These are phyloP conservation scores for Lycocorax pyrrhopterus DNA, from an alignment of 2,113 vertebrate genomes.

Conservation along the genomic window DNA sequence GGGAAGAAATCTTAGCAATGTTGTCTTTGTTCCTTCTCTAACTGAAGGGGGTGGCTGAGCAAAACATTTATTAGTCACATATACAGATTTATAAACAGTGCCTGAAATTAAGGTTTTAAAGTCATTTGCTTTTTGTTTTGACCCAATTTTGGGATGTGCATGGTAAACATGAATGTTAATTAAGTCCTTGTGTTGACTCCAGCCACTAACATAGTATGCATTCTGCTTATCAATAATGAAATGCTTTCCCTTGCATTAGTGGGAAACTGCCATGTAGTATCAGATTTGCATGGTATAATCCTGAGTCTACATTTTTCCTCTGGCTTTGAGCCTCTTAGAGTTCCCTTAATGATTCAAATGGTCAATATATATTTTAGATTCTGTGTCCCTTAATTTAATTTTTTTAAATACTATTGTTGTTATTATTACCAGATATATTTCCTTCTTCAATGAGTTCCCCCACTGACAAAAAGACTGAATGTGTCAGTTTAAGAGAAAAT, in stretches of 20 bases:
- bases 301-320: neutral
- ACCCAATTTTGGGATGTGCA: neutral
- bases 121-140: neutral
- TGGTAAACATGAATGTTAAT: neutral
- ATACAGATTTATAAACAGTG: neutral
- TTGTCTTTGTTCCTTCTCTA: neutral
- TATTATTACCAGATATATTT: neutral
- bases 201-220: neutral
- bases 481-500: neutral
- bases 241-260: neutral
- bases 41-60: neutral
- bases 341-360: neutral
- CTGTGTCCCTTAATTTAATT: neutral
- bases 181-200: neutral
- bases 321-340: neutral
- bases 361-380: neutral
- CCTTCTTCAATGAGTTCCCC: neutral
- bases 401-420: neutral
- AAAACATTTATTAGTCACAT: neutral
- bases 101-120: neutral
- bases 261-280: neutral
- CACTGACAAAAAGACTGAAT: neutral
- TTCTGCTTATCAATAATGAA: neutral
- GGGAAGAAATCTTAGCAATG: neutral
- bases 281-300: neutral